Base-by-base conservation (phyloP, 2,113 vertebrate species). In the Lates calcarifer region DNA sequence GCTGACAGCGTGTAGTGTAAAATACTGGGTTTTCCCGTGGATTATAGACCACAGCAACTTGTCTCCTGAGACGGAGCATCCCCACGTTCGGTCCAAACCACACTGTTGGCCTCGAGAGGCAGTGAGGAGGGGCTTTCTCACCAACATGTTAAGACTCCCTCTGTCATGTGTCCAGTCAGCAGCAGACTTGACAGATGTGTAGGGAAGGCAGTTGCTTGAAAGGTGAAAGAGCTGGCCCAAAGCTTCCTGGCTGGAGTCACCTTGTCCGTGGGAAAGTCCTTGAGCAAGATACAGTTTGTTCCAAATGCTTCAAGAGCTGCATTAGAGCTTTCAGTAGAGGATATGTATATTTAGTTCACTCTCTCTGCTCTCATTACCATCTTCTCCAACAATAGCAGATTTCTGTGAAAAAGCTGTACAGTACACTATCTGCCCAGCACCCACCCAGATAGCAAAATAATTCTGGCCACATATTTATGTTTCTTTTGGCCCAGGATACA, bases 91-190 rank as follows among this genome's bases (percentile, higher is more conserved):
- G 66, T 67, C 83, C 81, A 89, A 86, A 90, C 88, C 85, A 12
- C 87, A 73, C 1, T 10, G 63, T 57, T 83, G 84, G 78, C 58
- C 70, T 72, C 1, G 11, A 75, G 57, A 81, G 67, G 55, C 29
- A 10, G 86, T 18, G 26, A 73, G 88, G 82, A 74, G 79, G 84
- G 72, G 67, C 45, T 77, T 85, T 91, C 85, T 91, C 87, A 89
- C 82, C 28, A 15, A 53, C 79, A 53, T 71, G 85, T 53, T 84
- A 83, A 87, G 58, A 75, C 81, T 78, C 77, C 60, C 61, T 71
- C 80, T 81, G 77, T 81, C 77, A 39, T 66, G 58, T 35, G 79
- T 72, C 70, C 62, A 63, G 81, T 80, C 70, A 82, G 64, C 87
- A 82, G 64, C 22, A 64, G 62, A 41, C 26, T 65, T 75, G 43